Base-by-base conservation (phyloP, 1,140 invertebrate genomes). In the Periplaneta americana region DNA sequence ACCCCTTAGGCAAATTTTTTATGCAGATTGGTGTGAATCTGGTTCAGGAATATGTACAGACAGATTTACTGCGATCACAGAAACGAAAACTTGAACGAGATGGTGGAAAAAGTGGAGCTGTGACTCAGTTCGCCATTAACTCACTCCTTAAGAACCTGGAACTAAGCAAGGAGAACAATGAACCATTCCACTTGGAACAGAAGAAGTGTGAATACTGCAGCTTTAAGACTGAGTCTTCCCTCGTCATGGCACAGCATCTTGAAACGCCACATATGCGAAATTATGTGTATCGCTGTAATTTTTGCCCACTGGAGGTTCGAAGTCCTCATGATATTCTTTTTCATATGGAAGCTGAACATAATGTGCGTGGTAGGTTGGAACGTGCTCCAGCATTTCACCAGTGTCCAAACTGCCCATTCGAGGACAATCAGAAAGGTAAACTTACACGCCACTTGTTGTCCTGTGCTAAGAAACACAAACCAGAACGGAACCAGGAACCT, bases 401-500 rank as follows among this genome's bases (percentile, higher is more conserved):
- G 85, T 99, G 97, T 88, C 93, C 96, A 0, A 96, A 97, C 85
- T 99, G 98, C 91, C 94, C 96, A 1, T 98, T 98, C 86, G 97
- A 98, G 87, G 96, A 98, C 85, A 97, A 97, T 86, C 95, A 96
- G 81, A 98, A 98, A 88, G 95, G 95, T n/a, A 98, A 98, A 89
- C 88, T 98, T 78, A 96, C 94, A 0, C 91, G 96, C 28, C 98
- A 98, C 90, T 91, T 95, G 82, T 91, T 95, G n/a, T 93, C 96
- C 6, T 99, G 98, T 89, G 91, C 93, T 28, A 97, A 97, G 88
- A 96, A 97, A 87, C 98, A 98, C 88, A 93, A 96, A 87, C 93
- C 95, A 0, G 96, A 97, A 80, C 89, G 93, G 35, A 98, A 98
- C 85, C 88, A 97, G 83, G 93, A 95, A 83, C 96, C 97, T 9